A percentile compares a stretch with the other conserved stretches of the same genome.
These are phyloP conservation scores for Mionectes olivaceus DNA, from an alignment of 2,797 vertebrate species.

Conservation along the genomic window DNA sequence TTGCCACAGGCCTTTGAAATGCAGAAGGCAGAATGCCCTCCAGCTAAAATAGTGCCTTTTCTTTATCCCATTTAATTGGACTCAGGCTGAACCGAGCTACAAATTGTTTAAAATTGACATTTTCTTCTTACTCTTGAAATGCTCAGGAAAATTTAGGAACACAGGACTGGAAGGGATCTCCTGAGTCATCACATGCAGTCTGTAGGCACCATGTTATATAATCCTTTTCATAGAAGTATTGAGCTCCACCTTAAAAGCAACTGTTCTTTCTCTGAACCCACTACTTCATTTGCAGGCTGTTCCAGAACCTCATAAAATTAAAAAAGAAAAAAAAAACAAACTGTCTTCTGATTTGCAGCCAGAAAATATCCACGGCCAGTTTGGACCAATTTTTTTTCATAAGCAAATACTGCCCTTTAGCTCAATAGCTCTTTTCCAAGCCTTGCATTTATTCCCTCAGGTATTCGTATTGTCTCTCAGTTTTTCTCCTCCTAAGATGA, in stretches of 20 bases:
- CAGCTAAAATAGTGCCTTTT: conserved; percentile 12
- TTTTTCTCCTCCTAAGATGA: neutral
- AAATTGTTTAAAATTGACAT: conserved; percentile 28
- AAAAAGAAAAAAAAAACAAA: neutral
- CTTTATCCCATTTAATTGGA: neutral
- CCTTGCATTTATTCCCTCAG: neutral
- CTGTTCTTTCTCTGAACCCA: neutral
- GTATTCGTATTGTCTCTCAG: neutral
- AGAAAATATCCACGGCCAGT: neutral
- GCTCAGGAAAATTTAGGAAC: conserved; percentile 9
- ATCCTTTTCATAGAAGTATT: neutral
- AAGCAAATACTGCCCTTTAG: neutral
- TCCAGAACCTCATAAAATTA: neutral
- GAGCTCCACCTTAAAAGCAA: conserved; percentile 22
- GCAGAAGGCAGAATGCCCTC: conserved; percentile 17
- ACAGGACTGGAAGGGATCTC: neutral
- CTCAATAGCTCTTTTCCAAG: neutral
- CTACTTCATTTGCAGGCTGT: neutral
- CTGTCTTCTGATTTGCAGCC: neutral
- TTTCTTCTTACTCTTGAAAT: conserved; percentile 20
- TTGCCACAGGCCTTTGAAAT: conserved; percentile 47
- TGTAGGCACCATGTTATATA: neutral
- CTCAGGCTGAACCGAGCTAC: neutral
- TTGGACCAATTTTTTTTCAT: neutral
- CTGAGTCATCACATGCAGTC: conserved; percentile 2